Evolutionary conservation across 2,113 vertebrate genomes (phyloP), one percentile per base, ranked within the genome.

Genomic region (Chaenocephalus aceratus): DNA sequence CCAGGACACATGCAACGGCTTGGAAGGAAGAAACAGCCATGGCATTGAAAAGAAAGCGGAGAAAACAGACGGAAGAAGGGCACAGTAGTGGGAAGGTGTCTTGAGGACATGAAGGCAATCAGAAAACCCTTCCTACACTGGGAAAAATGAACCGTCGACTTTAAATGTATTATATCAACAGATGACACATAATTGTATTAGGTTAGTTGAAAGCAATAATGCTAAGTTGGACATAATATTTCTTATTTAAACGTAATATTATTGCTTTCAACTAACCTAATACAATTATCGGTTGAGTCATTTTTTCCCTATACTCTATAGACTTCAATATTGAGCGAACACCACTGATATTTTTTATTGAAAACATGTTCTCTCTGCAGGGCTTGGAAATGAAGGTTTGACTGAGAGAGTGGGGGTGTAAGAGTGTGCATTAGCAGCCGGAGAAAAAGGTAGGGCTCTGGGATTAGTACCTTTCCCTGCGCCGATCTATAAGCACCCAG

Each of bases 401-500:
- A 78, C 74, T 54, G 59, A 77, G 72, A 14, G 58, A 46, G 74
- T 88, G 82, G 77, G 65, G 2, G 80, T 54, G 30, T 51, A 59
- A 54, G 68, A 53, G 70, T 18, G 60, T 72, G 51, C 0, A 15
- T 57, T 13, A 51, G 66, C 51, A 30, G 66, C 46, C 14, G 58
- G 71, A 21, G 67, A 63, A 41, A 30, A 48, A 69, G 63, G 58
- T 7, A 70, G 57, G 70, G 70, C 79, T 62, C 34, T 7, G 44
- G 87, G 85, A 90, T 88, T 88, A 92, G 85, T 49, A 75, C 77
- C 77, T 86, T 85, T 79, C 81, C 86, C 83, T 80, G 72, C 26
- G 75, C 74, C 74, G 68, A 86, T 88, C 89, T 77, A 70, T 72
- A 79, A 87, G 80, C 83, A 82, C 70, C 64, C 61, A 60, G 82